A percentile compares a stretch with the other conserved stretches of the same genome.
phyloP scores from a whole-genome alignment of 1,140 invertebrate genomes.

The honey bee (Apis mellifera) region Amel_HAv3.1 CM009939.2:3091001-3091500 shows the following conservation, averaged over 20 bases:
- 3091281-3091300: too few species aligned
- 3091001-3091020: constrained; percentile 1
- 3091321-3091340: background rate
- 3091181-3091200: constrained; percentile 76
- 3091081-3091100: constrained; percentile 73
- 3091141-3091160: constrained; percentile 73
- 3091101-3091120: constrained; percentile 77
- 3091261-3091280: background rate
- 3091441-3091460: background rate
- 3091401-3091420: background rate
- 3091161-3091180: constrained; percentile 74
- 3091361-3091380: background rate
- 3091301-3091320: background rate
- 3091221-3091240: background rate
- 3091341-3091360: background rate
- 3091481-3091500: background rate
- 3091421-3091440: background rate
- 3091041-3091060: constrained; percentile 64
- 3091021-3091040: background rate
- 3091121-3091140: constrained; percentile 75
- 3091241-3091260: background rate
- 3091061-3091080: constrained; percentile 58
- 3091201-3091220: constrained; percentile 66
- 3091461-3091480: background rate
- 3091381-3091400: background rate